Evolutionary conservation across 1,140 invertebrate genomes (phyloP), one percentile per base, ranked within the genome.

Genomic region (Macrobrachium rosenbergii): DNA sequence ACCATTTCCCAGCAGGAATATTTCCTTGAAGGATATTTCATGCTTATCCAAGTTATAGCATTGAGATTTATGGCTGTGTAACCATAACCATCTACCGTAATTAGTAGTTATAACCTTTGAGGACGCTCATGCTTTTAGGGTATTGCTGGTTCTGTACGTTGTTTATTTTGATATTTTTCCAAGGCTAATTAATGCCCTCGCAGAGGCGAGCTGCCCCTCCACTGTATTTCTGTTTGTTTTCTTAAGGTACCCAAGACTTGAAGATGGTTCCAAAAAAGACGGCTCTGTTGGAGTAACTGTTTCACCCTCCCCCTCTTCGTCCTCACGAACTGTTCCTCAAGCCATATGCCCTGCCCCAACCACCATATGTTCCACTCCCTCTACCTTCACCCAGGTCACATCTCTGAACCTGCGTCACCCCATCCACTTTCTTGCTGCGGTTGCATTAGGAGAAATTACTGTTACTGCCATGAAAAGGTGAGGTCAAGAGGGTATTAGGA

Each of bases 361-460:
- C 17, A 69, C n/a, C 59, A 73, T 86, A n/a, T 80, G 84, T 37
- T 45, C 84, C 28, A 75, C 84, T n/a, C 14, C 84, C 21, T 37
- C 84, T 19, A 62, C 76, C 21, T 73, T 77, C 73, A 84, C 62
- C 62, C 67, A 14, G 19, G 76, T 79, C 17, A 45, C 75, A 21
- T 58, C 76, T n/a, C 2, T 79, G 10, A 64, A 86, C 59, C 64
- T 87, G 6, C 77, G 52, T 21, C 84, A 87, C 28, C 84, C 84
- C 28, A 87, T 84, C 37, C 88, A 89, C 59, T 60, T 89, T 28
- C 73, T 89, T 45, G 88, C 88, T 43, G 88, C 88, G 16, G 87
- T 89, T 79, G 88, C 88, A 21, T 80, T 89, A n/a, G 87, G 88
- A 83, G 88, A 89, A 83, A 83, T 89, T 77, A 84, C 83, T 28